Conservation (phyloP, 2,888 invertebrate species). For the Eilema depressum region DNA sequence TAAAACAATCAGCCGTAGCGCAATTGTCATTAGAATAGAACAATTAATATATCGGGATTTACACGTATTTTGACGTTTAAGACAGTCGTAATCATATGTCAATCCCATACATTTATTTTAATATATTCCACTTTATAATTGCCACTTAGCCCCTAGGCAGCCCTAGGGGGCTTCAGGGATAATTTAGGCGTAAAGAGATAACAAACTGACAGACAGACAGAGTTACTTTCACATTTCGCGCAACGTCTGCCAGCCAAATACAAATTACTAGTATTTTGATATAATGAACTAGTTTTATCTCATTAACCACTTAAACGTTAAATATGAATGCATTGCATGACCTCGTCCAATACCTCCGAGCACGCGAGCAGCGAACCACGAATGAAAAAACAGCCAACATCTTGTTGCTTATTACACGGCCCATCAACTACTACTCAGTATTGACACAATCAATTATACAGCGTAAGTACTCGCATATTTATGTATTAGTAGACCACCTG, state of each 20-base stretch:
- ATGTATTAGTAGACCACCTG: slow-evolving; percentile 21
- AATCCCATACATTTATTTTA: too few species aligned
- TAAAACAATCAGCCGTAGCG: too few species aligned
- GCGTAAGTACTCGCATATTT: slow-evolving; percentile 30
- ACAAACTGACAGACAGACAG: neutral
- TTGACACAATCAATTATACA: slow-evolving; percentile 51
- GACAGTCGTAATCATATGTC: too few species aligned
- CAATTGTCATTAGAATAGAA: too few species aligned
- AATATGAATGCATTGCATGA: slow-evolving; percentile 40
- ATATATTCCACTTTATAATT: too few species aligned
- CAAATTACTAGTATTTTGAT: slow-evolving; percentile 21
- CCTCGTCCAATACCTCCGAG: slow-evolving; percentile 30
- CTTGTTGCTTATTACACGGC: slow-evolving; percentile 55
- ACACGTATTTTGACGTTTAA: too few species aligned
- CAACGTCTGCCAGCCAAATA: neutral
- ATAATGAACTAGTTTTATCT: slow-evolving; percentile 12
- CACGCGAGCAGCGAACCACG: slow-evolving; percentile 40
- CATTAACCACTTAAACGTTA: slow-evolving; percentile 30
- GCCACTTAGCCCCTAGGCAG: too few species aligned
- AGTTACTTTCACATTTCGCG: too few species aligned
- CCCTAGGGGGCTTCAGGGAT: too few species aligned
- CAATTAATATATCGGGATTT: too few species aligned
- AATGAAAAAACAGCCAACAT: slow-evolving; percentile 54
- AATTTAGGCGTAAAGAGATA: neutral
- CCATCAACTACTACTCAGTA: slow-evolving; percentile 50